Evolutionary conservation across 2,113 vertebrate species (phyloP).

Genomic region (Saimiri boliviensis): DNA sequence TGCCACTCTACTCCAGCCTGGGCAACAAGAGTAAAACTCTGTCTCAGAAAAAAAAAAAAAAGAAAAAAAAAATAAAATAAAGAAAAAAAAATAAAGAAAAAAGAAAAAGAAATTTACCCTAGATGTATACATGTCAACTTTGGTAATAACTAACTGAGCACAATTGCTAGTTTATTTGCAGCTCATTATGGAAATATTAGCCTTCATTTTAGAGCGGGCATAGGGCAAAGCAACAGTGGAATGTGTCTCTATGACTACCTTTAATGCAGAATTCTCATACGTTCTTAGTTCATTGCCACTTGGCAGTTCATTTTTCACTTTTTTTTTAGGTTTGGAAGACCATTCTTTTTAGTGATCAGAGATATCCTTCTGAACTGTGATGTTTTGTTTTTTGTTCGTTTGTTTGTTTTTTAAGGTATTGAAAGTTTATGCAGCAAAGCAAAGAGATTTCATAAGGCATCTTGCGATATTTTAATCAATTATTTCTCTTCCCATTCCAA

Average conservation of each 20-base stretch:
- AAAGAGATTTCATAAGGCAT: constrained; percentile 66
- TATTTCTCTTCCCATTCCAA: not conserved
- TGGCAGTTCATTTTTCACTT: constrained; percentile 20
- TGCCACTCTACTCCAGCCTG: too few relatives aligned
- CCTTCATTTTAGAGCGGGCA: constrained; percentile 69
- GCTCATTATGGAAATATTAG: constrained; percentile 73
- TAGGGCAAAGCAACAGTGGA: constrained; percentile 58
- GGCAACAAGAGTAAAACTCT: too few relatives aligned
- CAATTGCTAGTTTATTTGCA: constrained; percentile 66
- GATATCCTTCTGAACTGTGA: constrained; percentile 45
- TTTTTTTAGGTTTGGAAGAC: not conserved
- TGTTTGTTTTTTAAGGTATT: not conserved
- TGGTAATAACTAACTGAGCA: constrained; percentile 36
- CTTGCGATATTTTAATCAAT: not conserved
- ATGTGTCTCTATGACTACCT: constrained; percentile 36
- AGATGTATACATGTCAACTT: not conserved
- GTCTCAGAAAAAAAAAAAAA: too few relatives aligned
- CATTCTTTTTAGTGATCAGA: constrained; percentile 19
- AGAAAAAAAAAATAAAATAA: too few relatives aligned
- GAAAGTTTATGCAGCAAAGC: constrained; percentile 77
- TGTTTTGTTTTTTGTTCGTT: constrained; percentile 44
- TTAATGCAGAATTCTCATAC: constrained; percentile 57
- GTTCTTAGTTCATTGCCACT: constrained; percentile 78
- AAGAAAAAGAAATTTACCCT: too few relatives aligned
- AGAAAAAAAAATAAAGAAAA: too few relatives aligned